phyloP scores from a whole-genome alignment of 2,113 vertebrate species.

The Nycticryphes semicollaris region DNA sequence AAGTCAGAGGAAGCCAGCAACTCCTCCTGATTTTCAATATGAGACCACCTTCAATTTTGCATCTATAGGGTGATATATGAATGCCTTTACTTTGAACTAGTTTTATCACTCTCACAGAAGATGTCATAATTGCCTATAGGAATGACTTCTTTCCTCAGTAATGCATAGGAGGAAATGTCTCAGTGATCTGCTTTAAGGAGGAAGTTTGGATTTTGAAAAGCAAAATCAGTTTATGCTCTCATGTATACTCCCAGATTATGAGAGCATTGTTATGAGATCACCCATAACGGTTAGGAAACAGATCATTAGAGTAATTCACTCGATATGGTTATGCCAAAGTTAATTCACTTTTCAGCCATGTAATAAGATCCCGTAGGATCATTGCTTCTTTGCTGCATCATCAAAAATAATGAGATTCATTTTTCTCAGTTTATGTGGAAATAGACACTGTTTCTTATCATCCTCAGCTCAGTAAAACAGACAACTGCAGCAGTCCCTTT shows the following conservation, averaged over 20 bases:
- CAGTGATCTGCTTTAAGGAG: not conserved
- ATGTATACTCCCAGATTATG: not conserved
- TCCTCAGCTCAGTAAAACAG: not conserved
- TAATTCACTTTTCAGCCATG: slow-evolving; percentile 62
- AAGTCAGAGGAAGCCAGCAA: not conserved
- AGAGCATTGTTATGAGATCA: slow-evolving; percentile 49
- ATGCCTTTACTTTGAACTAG: not conserved
- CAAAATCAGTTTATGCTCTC: slow-evolving; percentile 4
- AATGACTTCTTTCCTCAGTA: not conserved
- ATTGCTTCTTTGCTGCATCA: slow-evolving; percentile 55
- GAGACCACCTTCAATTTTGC: not conserved
- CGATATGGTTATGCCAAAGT: slow-evolving; percentile 16
- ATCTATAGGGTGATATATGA: fast-evolving
- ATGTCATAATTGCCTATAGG: not conserved
- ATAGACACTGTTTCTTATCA: slow-evolving; percentile 16
- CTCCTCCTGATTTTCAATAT: not conserved
- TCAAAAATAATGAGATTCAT: slow-evolving; percentile 61
- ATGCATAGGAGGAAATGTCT: not conserved
- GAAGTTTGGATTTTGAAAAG: not conserved
- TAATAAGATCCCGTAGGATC: slow-evolving; percentile 53
- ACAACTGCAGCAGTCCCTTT: not conserved
- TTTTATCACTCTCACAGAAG: not conserved
- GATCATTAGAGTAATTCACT: slow-evolving; percentile 52
- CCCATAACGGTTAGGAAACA: slow-evolving; percentile 25
- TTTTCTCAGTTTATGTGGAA: slow-evolving; percentile 48